Percentiles rank a stretch among this genome's conserved stretches.
Evolutionary conservation across 2,113 vertebrate species (phyloP).

Genomic region (Charina bottae): DNA sequence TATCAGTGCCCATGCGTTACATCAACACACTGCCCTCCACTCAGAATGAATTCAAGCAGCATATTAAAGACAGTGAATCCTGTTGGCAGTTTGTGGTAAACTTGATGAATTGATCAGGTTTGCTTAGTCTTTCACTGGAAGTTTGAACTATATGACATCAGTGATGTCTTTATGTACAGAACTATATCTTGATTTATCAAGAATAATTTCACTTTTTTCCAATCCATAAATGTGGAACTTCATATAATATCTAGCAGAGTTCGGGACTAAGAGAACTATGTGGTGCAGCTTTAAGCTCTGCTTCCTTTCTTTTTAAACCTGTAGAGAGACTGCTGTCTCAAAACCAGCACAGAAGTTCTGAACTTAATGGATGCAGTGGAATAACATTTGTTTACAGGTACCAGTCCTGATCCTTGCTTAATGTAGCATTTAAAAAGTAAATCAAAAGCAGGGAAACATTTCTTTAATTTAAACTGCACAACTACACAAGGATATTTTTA

Average conservation of each 20-base stretch:
- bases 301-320: slow-evolving; percentile 72
- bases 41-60: slow-evolving; percentile 82
- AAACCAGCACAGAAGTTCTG: slow-evolving; percentile 84
- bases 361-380: slow-evolving; percentile 76
- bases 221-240: slow-evolving; percentile 88
- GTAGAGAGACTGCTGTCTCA: slow-evolving; percentile 80
- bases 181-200: slow-evolving; percentile 99
- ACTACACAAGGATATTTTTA: slow-evolving; percentile 76
- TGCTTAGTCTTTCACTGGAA: slow-evolving; percentile 98
- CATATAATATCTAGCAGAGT: slow-evolving; percentile 80
- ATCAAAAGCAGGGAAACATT: slow-evolving; percentile 73
- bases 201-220: slow-evolving; percentile 96
- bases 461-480: slow-evolving; percentile 83
- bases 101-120: slow-evolving; percentile 79
- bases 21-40: slow-evolving; percentile 92
- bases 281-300: slow-evolving; percentile 87
- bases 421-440: slow-evolving; percentile 80
- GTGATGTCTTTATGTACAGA: slow-evolving; percentile 99
- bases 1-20: slow-evolving; percentile 85
- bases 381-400: slow-evolving; percentile 91
- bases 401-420: slow-evolving; percentile 78
- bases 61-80: slow-evolving; percentile 52
- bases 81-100: slow-evolving; percentile 69
- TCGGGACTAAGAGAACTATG: slow-evolving; percentile 83
- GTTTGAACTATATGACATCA: slow-evolving; percentile 98